phyloP scores from a whole-genome alignment of 2,113 vertebrate genomes.

The Austrofundulus limnaeus region DNA sequence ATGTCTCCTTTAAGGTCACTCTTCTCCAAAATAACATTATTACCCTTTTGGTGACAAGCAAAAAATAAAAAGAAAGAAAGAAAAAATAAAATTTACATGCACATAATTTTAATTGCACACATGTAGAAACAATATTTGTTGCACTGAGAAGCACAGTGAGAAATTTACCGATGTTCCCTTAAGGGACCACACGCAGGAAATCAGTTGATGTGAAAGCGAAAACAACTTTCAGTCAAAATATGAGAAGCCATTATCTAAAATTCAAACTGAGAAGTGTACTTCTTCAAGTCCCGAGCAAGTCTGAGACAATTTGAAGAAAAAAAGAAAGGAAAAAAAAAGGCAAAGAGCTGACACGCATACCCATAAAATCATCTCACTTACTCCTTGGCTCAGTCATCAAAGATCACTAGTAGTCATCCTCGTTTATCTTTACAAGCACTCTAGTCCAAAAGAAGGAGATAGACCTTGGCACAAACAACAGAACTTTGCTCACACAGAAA shows the following conservation, averaged over 20 bases:
- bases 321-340: neutral
- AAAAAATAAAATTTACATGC: no score
- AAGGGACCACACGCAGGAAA: neutral
- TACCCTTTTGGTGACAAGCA: no score
- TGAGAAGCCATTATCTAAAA: neutral
- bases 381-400: slow-evolving; percentile 36
- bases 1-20: no score
- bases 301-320: neutral
- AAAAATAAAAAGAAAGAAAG: no score
- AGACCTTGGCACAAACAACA: slow-evolving; percentile 30
- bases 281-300: neutral
- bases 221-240: neutral
- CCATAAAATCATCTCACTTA: slow-evolving; percentile 2
- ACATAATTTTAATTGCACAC: no score
- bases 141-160: neutral
- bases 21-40: no score
- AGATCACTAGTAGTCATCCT: slow-evolving; percentile 15
- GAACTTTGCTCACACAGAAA: slow-evolving; percentile 23
- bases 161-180: neutral
- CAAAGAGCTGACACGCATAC: neutral
- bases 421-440: slow-evolving; percentile 39
- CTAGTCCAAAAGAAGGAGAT: slow-evolving; percentile 29
- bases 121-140: neutral
- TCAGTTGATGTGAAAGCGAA: neutral
- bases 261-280: neutral